Base-by-base conservation (phyloP, 2,113 vertebrate species). In the Pteropus alecto region DNA sequence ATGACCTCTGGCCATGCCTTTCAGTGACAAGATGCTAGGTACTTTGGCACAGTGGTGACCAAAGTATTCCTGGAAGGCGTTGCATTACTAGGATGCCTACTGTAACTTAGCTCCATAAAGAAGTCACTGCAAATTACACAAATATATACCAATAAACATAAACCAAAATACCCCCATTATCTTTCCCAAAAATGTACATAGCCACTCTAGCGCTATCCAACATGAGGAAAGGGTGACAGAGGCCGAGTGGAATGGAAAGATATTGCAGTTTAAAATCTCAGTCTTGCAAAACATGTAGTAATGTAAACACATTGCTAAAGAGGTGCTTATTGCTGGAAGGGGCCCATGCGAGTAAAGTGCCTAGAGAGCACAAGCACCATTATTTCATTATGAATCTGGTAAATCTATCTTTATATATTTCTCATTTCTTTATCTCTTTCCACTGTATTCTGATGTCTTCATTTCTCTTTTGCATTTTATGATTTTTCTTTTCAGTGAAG, bases 381-480 rank as follows among this genome's bases (percentile, higher is more conserved):
- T 61, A 38, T 61, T 83, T 87, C 43, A 56, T 65, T 46, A 41
- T 19, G 30, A 46, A 43, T 38, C 18, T 58, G 33, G 28, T 83
- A 76, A 76, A 74, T 43, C 19, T 21, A 3, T 67, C 7, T 90
- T 33, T 87, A 9, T 22, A 13, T 41, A 8, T 73, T n/a, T 70
- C 4, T 22, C 12, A 22, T 41, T 35, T 56, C 43, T 63, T 82
- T 35, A 12, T 41, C 30, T 93, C 74, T 68, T 84, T 88, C 58
- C 46, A 26, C n/a, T 11, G 0, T 79, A n/a, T 70, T 93, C 9
- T 63, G 9, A 77, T 24, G 86, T 88, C n/a, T 87, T 90, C 58
- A 24, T 11, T 71, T 73, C 35, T 76, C 13, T 30, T 94, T 93
- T 96, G 22, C 16, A 82, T 89, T 94, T 90, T 16, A 60, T 8